A percentile compares a stretch with the other conserved stretches of the same genome.
phyloP scores from a whole-genome alignment of 2,888 invertebrate species.

The Heliconius cydno region DNA sequence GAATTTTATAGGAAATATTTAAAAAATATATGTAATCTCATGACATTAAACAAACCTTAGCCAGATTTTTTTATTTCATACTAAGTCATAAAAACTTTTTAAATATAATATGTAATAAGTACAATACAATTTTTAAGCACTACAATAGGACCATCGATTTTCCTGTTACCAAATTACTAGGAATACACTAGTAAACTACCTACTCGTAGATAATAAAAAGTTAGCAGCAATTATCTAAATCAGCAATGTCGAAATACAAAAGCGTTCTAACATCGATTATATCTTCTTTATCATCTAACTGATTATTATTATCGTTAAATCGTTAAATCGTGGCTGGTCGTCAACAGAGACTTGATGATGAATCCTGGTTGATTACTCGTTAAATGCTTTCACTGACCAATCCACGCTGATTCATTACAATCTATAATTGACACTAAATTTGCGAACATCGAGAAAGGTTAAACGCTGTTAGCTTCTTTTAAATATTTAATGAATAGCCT shows the following conservation, averaged over 20 bases:
- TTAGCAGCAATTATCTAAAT: slow-evolving; percentile 25
- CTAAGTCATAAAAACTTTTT: too few species aligned
- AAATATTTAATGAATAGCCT: slow-evolving; percentile 58
- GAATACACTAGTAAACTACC: too few species aligned
- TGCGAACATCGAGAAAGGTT: slow-evolving; percentile 63
- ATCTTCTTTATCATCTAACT: slow-evolving; percentile 53
- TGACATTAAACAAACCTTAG: too few species aligned
- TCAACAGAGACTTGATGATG: slow-evolving; percentile 53
- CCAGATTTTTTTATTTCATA: too few species aligned
- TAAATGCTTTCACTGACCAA: slow-evolving; percentile 71
- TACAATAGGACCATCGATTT: not conserved
- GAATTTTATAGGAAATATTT: too few species aligned
- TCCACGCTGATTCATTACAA: slow-evolving; percentile 72
- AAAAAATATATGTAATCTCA: too few species aligned
- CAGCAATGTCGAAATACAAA: slow-evolving; percentile 34
- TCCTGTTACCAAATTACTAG: not conserved
- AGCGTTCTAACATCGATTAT: slow-evolving; percentile 48
- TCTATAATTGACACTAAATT: slow-evolving; percentile 75
- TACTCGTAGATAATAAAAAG: not conserved
- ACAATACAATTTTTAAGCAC: not conserved
- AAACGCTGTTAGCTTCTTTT: slow-evolving; percentile 66
- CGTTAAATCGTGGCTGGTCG: slow-evolving; percentile 47
- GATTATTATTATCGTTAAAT: slow-evolving; percentile 52
- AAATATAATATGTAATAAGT: not conserved
- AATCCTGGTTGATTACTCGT: slow-evolving; percentile 66